Percentiles rank a stretch among this genome's conserved stretches.
These are phyloP conservation scores for Semibalanus balanoides DNA, from an alignment of 1,140 invertebrate genomes.

Conservation along the genomic window DNA sequence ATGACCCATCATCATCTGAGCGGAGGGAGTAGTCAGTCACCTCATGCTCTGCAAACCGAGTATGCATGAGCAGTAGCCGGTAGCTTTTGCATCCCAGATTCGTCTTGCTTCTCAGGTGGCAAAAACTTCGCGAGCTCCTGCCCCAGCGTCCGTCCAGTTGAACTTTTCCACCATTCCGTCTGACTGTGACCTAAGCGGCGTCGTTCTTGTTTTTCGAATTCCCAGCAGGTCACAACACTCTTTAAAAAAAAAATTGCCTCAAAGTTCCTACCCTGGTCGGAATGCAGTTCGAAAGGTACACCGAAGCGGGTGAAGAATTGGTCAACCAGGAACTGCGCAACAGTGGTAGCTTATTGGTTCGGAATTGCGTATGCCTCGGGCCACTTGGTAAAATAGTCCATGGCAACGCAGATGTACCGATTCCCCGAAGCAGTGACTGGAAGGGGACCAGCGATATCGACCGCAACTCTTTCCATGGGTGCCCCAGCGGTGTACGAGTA, in stretches of 20 bases:
- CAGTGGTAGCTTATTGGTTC: too few relatives aligned
- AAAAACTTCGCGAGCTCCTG: neutral
- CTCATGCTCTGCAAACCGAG: neutral
- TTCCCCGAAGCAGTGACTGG: neutral
- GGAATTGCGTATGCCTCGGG: too few relatives aligned
- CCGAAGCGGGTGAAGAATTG: neutral
- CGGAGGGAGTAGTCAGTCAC: neutral
- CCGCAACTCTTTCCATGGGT: neutral
- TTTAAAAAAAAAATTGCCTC: neutral
- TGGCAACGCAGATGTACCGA: neutral
- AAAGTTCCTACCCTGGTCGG: constrained; percentile 1
- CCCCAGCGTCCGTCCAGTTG: neutral
- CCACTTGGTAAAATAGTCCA: too few relatives aligned
- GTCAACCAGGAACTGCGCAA: neutral
- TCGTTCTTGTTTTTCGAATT: neutral
- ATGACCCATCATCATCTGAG: too few relatives aligned
- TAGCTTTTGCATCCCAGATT: neutral
- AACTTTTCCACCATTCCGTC: neutral
- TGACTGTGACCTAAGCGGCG: neutral
- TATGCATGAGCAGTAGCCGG: neutral
- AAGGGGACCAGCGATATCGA: neutral
- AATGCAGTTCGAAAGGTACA: neutral
- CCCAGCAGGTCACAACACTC: neutral
- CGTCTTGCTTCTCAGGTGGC: neutral
- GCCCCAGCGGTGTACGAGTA: neutral